Conservation (phyloP, 2,113 vertebrate species). For the Neoarius graeffei region DNA sequence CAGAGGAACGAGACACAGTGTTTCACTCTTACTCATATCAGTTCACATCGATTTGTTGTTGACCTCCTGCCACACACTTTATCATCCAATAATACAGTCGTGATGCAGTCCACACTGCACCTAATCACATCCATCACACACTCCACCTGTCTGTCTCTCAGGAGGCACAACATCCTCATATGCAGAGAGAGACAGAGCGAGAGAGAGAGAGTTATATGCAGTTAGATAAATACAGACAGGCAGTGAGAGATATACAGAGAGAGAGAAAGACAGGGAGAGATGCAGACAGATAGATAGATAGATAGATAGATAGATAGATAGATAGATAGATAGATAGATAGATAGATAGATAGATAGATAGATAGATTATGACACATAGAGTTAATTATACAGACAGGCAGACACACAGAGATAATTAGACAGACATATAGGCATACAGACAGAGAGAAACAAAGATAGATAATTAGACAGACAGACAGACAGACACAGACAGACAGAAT, state of each 20-base stretch:
- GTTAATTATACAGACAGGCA: background rate
- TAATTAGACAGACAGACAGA: background rate
- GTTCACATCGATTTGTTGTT: conserved; percentile 83
- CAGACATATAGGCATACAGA: background rate
- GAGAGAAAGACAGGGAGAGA: background rate
- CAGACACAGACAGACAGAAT: background rate
- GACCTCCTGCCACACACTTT: conserved; percentile 79
- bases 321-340: background rate
- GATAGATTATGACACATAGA: background rate
- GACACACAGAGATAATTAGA: background rate
- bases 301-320: background rate
- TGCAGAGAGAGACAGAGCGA: conserved; percentile 10
- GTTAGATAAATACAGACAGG: too few relatives aligned
- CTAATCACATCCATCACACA: conserved; percentile 80
- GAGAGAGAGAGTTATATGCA: too few relatives aligned
- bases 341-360: background rate
- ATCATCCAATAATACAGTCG: conserved; percentile 71
- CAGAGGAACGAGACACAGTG: background rate
- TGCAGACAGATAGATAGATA: background rate
- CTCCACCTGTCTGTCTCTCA: conserved; percentile 31
- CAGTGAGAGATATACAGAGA: background rate
- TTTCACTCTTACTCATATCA: conserved; percentile 69
- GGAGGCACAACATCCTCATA: conserved; percentile 56
- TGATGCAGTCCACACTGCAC: conserved; percentile 73
- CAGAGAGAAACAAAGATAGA: background rate